These are phyloP conservation scores for Plecotus auritus DNA, from an alignment of 2,113 vertebrate genomes.

Conservation along the genomic window DNA sequence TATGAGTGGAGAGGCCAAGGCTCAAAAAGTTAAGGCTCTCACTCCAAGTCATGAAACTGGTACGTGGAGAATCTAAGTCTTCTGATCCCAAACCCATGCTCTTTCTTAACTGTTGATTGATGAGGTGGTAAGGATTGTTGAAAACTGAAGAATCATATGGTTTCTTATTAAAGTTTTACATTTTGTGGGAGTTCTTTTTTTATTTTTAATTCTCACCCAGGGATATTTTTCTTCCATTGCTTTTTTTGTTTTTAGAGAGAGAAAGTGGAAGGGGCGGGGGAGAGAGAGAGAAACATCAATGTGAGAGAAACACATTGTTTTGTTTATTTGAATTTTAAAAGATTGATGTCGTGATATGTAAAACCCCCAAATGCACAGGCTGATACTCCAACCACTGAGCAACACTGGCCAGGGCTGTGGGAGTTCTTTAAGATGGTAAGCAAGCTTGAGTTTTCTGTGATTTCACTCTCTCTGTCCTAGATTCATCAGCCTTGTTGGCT, in stretches of 20 bases:
- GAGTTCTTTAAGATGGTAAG: neutral
- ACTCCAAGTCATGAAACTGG: neutral
- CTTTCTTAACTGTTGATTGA: neutral
- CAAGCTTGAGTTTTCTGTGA: neutral
- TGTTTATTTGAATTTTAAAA: too few relatives aligned
- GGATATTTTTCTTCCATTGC: neutral
- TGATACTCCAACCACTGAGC: neutral
- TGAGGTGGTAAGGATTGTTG: neutral
- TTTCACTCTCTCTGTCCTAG: neutral
- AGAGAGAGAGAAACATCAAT: neutral
- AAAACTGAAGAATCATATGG: neutral
- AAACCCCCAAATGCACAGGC: neutral
- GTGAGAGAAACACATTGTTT: neutral
- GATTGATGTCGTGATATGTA: too few relatives aligned
- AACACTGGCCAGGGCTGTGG: neutral
- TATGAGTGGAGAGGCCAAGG: neutral
- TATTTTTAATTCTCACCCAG: neutral
- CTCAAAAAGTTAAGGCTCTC: neutral
- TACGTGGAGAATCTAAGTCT: neutral
- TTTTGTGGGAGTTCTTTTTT: neutral
- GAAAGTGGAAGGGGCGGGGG: neutral
- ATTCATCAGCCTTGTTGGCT: neutral
- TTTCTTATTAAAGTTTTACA: constrained; percentile 14
- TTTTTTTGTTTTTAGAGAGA: neutral
- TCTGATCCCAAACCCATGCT: neutral